phyloP scores from a whole-genome alignment of 2,888 invertebrate species.

The Agrotis segetum region DNA sequence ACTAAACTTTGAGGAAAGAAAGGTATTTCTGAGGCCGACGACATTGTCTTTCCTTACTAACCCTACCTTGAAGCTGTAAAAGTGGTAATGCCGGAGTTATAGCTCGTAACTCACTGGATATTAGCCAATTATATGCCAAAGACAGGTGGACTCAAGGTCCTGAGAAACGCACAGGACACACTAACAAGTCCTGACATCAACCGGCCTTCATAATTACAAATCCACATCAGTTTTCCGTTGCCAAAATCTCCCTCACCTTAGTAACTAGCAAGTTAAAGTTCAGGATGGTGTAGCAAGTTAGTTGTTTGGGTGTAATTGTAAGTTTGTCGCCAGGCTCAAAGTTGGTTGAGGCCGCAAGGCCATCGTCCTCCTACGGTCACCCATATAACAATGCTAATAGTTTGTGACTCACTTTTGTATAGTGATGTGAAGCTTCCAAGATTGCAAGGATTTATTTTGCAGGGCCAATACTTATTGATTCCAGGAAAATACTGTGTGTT shows the following conservation, averaged over 20 bases:
- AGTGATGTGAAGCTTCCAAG: conserved; percentile 56
- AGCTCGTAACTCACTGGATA: conserved; percentile 52
- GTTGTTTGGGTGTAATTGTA: conserved; percentile 33
- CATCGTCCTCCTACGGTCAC: conserved; percentile 80
- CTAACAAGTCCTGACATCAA: conserved; percentile 73
- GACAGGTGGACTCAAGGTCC: conserved; percentile 69
- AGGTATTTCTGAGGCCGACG: conserved; percentile 34
- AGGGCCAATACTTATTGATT: conserved; percentile 17
- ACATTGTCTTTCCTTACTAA: conserved; percentile 39
- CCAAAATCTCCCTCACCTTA: not conserved
- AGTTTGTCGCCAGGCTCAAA: conserved; percentile 57
- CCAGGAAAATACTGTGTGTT: not conserved
- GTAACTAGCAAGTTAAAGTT: conserved; percentile 41
- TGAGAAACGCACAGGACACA: conserved; percentile 62
- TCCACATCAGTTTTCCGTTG: conserved; percentile 16
- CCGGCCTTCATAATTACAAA: conserved; percentile 49
- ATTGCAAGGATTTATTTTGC: conserved; percentile 21
- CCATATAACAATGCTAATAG: conserved; percentile 79
- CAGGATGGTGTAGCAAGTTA: conserved; percentile 37
- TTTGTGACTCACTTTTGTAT: conserved; percentile 63
- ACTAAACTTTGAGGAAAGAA: conserved; percentile 41
- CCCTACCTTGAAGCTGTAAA: conserved; percentile 47
- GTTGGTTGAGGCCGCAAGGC: conserved; percentile 75
- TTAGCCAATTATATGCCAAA: conserved; percentile 61
- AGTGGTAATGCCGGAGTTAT: conserved; percentile 39